Conservation (phyloP, 1,140 invertebrate species). For the Oryctes rhinoceros region DNA sequence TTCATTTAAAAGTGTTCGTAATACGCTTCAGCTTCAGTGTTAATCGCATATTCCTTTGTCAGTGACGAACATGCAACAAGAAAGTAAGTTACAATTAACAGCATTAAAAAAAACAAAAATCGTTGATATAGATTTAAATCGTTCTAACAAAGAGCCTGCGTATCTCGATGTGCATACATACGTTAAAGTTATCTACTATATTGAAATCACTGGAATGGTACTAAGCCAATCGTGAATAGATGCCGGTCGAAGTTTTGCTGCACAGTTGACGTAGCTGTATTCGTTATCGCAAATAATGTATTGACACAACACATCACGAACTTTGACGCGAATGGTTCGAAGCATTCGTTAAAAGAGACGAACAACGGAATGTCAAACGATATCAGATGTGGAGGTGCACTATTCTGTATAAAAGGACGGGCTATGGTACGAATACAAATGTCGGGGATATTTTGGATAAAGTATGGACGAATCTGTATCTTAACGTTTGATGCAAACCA, state of each 20-base stretch:
- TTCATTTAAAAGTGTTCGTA: too few relatives aligned
- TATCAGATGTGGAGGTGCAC: slow-evolving; percentile 12
- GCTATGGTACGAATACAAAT: background rate
- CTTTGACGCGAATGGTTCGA: slow-evolving; percentile 9
- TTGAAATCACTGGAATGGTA: background rate
- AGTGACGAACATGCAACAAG: too few relatives aligned
- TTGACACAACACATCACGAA: slow-evolving; percentile 10
- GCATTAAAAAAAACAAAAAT: too few relatives aligned
- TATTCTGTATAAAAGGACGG: background rate
- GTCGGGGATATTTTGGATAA: background rate
- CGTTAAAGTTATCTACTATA: background rate
- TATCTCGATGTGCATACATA: too few relatives aligned
- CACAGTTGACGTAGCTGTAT: background rate
- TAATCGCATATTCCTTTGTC: too few relatives aligned
- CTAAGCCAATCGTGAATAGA: slow-evolving; percentile 13
- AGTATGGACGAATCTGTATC: too few relatives aligned
- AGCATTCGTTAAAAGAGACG: slow-evolving; percentile 13
- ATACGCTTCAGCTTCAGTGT: too few relatives aligned
- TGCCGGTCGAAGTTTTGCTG: background rate
- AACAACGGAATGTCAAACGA: background rate
- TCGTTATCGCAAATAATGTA: slow-evolving; percentile 22
- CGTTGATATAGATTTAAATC: too few relatives aligned
- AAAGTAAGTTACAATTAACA: too few relatives aligned
- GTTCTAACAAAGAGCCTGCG: too few relatives aligned
- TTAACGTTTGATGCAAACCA: too few relatives aligned